phyloP scores from a whole-genome alignment of 2,888 invertebrate species.

The Endomychus coccineus region DNA sequence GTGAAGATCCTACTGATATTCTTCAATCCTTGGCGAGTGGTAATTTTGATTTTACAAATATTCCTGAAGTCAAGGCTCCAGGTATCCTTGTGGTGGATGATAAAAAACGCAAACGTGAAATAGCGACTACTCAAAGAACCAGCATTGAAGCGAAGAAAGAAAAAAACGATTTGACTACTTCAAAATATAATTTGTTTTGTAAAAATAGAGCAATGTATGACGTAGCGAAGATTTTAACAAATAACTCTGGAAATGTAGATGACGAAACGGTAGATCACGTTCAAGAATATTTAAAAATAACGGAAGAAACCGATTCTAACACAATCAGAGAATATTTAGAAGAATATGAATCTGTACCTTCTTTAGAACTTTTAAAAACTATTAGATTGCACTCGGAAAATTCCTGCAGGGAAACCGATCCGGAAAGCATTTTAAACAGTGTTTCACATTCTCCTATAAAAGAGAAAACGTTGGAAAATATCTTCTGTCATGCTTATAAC shows the following conservation, averaged over 20 bases:
- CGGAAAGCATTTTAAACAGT: slow-evolving; percentile 1
- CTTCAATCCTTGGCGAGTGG: slow-evolving; percentile 7
- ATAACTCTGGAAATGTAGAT: slow-evolving; percentile 15
- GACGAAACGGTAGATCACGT: slow-evolving; percentile 21
- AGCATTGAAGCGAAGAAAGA: slow-evolving; percentile 4
- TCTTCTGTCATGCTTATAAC: slow-evolving; percentile 33
- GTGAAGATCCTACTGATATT: neutral
- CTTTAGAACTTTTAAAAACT: neutral
- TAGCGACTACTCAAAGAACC: slow-evolving; percentile 37
- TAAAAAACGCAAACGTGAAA: neutral
- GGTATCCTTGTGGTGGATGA: neutral
- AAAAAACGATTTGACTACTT: slow-evolving; percentile 2
- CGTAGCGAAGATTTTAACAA: slow-evolving; percentile 27
- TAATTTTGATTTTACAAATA: slow-evolving; percentile 5
- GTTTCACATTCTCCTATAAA: neutral
- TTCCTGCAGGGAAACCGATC: neutral
- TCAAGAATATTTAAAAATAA: slow-evolving; percentile 21
- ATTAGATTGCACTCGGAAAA: neutral
- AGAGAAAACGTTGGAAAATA: slow-evolving; percentile 26
- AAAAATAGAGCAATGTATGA: slow-evolving; percentile 37
- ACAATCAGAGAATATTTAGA: neutral
- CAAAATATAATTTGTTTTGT: slow-evolving; percentile 12
- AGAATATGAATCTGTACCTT: neutral
- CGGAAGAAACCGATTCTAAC: slow-evolving; percentile 16
- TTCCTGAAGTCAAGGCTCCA: neutral